Evolutionary conservation across 92 coral and sea anemone genomes (phyloP).

Genomic region (Virgularia gustaviana): DNA sequence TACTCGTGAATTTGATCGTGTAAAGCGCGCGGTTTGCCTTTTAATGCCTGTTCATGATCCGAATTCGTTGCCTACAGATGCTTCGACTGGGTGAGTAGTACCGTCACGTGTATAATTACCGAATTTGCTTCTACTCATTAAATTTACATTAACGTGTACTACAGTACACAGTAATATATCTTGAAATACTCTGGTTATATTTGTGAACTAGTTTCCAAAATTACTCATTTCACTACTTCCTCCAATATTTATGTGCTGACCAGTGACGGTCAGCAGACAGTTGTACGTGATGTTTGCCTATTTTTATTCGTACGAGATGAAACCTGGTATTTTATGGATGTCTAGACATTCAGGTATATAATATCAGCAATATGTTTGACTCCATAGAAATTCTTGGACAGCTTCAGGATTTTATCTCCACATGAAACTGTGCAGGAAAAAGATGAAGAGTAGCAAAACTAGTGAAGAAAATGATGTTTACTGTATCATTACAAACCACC

Average conservation of each 20-base stretch:
- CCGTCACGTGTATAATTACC: too few species aligned
- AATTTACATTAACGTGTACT: too few species aligned
- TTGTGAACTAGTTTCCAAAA: too few species aligned
- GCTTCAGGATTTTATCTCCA: constrained; percentile 27
- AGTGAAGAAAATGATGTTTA: neutral
- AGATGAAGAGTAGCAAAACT: neutral
- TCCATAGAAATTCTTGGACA: constrained; percentile 20
- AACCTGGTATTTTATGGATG: neutral
- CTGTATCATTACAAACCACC: constrained; percentile 32
- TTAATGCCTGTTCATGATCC: neutral
- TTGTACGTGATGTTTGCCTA: too few species aligned
- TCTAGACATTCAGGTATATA: neutral
- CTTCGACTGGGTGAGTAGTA: too few species aligned
- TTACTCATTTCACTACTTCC: too few species aligned
- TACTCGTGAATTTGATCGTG: constrained; percentile 6
- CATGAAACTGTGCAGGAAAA: neutral
- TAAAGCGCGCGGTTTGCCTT: constrained; percentile 28
- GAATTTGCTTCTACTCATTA: too few species aligned
- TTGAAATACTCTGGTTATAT: too few species aligned
- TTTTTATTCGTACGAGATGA: neutral
- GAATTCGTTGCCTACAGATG: too few species aligned
- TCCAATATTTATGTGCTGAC: too few species aligned
- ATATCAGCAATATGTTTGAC: neutral
- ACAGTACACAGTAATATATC: too few species aligned
- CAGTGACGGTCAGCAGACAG: too few species aligned